Percentiles rank a stretch among this genome's conserved stretches.
Evolutionary conservation across 2,888 invertebrate genomes (phyloP).

Genomic region (Drosophila meridiana): DNA sequence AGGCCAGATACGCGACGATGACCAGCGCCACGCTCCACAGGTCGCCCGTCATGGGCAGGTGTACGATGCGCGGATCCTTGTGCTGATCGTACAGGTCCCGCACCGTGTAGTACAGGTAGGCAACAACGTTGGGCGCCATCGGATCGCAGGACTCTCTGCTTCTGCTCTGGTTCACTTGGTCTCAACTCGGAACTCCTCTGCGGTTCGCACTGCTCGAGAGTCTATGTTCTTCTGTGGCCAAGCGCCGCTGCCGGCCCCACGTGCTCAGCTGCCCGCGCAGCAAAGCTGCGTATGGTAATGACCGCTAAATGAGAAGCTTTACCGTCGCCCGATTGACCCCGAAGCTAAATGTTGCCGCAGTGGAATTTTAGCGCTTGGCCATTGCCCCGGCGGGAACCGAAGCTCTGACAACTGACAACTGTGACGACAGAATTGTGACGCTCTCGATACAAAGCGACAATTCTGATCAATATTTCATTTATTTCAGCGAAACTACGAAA

Average conservation of each 20-base stretch:
- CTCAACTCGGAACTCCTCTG: background rate
- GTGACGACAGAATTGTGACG: conserved; percentile 11
- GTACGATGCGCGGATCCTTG: conserved; percentile 86
- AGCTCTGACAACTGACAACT: background rate
- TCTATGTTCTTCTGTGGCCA: conserved; percentile 47
- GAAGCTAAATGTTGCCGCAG: conserved; percentile 29
- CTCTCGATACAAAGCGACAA: background rate
- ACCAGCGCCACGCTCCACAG: conserved; percentile 87
- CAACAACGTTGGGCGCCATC: conserved; percentile 69
- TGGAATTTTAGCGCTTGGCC: conserved; percentile 4
- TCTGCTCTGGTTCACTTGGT: background rate
- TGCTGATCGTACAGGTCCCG: conserved; percentile 60
- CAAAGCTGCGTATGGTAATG: conserved; percentile 61
- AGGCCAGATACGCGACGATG: conserved; percentile 88
- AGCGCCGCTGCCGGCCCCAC: background rate
- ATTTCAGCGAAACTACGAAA: background rate
- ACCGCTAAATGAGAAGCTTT: conserved; percentile 63
- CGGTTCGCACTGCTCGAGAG: conserved; percentile 43
- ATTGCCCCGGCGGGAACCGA: background rate
- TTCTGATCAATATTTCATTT: background rate
- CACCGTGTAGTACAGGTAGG: conserved; percentile 64
- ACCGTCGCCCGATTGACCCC: conserved; percentile 52
- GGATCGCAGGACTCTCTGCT: background rate
- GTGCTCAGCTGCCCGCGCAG: conserved; percentile 10
- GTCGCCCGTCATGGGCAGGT: conserved; percentile 88